Conservation (phyloP, 2,888 invertebrate genomes). For the Embidobia sp. region DNA sequence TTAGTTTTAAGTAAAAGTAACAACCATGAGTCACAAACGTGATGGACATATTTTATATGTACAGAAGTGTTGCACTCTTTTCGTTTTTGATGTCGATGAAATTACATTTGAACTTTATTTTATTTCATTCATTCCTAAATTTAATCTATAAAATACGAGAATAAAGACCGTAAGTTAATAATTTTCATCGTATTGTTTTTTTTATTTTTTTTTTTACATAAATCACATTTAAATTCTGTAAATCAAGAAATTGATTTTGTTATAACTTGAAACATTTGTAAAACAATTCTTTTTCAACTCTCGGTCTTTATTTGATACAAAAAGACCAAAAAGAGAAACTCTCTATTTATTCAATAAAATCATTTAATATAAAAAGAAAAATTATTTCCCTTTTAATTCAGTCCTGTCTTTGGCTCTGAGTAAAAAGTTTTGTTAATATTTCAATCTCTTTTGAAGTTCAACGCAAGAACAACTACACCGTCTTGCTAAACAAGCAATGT, state of each 20-base stretch:
- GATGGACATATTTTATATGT: constrained; percentile 28
- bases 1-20: constrained; percentile 56
- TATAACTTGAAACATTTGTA: too few species aligned
- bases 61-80: constrained; percentile 50
- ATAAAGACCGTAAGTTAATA: constrained; percentile 13
- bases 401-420: constrained; percentile 46
- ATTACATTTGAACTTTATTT: constrained; percentile 23
- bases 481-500: constrained; percentile 29
- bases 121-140: constrained; percentile 8
- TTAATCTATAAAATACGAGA: constrained; percentile 22
- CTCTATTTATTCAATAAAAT: neutral
- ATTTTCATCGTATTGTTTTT: neutral
- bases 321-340: too few species aligned
- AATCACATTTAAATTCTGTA: too few species aligned
- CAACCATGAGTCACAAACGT: constrained; percentile 53
- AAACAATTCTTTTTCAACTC: too few species aligned
- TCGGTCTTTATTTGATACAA: too few species aligned
- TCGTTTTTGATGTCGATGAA: constrained; percentile 27
- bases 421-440: constrained; percentile 51
- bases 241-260: too few species aligned
- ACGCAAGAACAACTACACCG: constrained; percentile 10
- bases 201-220: neutral
- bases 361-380: neutral
- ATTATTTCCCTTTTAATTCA: constrained; percentile 19
- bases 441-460: constrained; percentile 24